phyloP scores from a whole-genome alignment of 2,797 vertebrate species.

The Selene dorsalis region DNA sequence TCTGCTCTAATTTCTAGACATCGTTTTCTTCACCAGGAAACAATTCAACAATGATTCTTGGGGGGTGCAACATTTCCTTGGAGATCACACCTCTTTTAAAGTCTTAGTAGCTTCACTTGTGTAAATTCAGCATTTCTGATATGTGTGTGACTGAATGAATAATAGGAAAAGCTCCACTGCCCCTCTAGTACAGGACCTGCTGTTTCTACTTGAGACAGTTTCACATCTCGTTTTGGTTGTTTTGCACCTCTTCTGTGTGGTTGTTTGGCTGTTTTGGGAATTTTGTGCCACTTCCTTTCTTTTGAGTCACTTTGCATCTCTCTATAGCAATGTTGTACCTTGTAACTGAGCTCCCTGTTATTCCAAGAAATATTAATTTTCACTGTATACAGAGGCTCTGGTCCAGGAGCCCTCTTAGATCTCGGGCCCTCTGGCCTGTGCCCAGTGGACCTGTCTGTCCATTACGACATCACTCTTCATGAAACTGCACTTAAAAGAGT shows the following conservation, averaged over 20 bases:
- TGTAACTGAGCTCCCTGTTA: background rate
- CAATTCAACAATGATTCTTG: slow-evolving; percentile 20
- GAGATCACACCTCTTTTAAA: background rate
- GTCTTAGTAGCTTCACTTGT: slow-evolving; percentile 6
- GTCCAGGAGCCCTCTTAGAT: background rate
- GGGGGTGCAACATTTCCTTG: background rate
- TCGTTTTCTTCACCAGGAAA: background rate
- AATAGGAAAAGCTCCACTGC: background rate
- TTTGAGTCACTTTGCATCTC: background rate
- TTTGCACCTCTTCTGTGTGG: background rate
- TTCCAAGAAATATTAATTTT: too few relatives aligned
- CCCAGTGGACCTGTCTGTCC: background rate
- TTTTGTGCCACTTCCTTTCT: background rate
- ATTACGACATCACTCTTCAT: slow-evolving; percentile 1
- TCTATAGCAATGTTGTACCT: background rate
- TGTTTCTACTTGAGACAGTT: background rate
- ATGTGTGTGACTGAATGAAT: background rate
- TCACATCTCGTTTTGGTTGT: background rate
- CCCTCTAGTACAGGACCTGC: background rate
- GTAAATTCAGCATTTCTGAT: slow-evolving; percentile 4
- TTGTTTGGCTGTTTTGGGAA: too few relatives aligned
- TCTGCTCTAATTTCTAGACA: slow-evolving; percentile 33
- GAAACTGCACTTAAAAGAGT: slow-evolving; percentile 5
- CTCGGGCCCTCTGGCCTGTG: background rate
- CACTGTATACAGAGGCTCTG: background rate